Conservation (phyloP, 2,113 vertebrate species). For the Nycticebus coucang region DNA sequence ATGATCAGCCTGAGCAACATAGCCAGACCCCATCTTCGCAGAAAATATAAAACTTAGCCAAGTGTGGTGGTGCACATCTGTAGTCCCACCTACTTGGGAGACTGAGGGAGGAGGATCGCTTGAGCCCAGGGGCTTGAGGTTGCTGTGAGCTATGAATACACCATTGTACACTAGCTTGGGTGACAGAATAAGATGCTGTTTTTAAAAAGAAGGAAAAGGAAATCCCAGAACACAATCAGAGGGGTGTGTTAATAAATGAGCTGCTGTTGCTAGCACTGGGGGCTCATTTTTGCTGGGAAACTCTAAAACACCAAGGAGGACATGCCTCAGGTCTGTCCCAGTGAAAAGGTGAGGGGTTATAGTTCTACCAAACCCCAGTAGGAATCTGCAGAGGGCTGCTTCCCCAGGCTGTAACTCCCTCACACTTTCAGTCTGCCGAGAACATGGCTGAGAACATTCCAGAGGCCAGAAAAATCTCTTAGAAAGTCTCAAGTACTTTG, state of each 20-base stretch:
- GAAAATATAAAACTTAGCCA: too few species aligned
- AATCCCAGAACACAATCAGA: neutral
- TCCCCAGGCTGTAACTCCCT: neutral
- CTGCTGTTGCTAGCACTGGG: accelerated
- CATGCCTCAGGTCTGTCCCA: neutral
- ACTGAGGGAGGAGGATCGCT: too few species aligned
- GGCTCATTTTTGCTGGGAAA: neutral
- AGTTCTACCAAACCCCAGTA: neutral
- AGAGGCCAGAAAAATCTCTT: neutral
- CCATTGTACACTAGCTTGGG: too few species aligned
- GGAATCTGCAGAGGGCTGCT: neutral
- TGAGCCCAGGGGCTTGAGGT: too few species aligned
- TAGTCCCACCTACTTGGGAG: too few species aligned
- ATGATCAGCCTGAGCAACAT: too few species aligned
- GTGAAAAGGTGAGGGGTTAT: neutral
- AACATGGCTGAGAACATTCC: neutral
- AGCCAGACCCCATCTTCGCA: too few species aligned
- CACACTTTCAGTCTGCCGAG: neutral
- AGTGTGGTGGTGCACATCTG: too few species aligned
- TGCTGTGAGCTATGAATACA: too few species aligned
- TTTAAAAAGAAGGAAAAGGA: too few species aligned
- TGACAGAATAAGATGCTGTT: too few species aligned
- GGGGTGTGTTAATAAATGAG: neutral
- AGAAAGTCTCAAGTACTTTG: neutral
- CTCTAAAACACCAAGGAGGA: neutral